Evolutionary conservation across 2,113 vertebrate genomes (phyloP).

Genomic region (Laticauda colubrina): DNA sequence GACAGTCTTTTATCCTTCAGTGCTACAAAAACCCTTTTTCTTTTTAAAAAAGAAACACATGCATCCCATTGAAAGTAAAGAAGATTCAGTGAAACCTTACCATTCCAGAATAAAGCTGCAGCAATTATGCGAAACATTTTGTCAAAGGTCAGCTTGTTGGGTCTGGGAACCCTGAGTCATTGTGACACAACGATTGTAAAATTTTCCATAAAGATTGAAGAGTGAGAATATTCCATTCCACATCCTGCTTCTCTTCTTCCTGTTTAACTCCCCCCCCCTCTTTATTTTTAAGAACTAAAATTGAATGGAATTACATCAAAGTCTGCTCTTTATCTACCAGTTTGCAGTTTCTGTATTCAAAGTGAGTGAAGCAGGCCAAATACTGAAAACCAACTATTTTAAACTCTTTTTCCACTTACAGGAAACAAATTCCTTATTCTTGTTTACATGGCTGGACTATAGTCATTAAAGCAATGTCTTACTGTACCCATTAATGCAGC

Average conservation of each 20-base stretch:
- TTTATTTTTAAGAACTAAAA: conserved; percentile 26
- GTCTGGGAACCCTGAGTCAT: conserved; percentile 46
- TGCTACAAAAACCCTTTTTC: not conserved
- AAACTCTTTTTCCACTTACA: conserved; percentile 3
- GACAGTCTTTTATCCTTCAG: not conserved
- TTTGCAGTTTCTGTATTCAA: not conserved
- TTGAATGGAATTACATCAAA: conserved; percentile 25
- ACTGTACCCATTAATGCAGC: conserved; percentile 24
- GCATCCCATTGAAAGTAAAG: not conserved
- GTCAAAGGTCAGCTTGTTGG: conserved; percentile 34
- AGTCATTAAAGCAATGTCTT: conserved; percentile 19
- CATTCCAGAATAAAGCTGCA: conserved; percentile 27
- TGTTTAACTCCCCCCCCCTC: conserved; percentile 22
- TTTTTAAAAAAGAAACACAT: not conserved
- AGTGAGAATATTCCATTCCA: conserved; percentile 25
- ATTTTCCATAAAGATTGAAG: conserved; percentile 39
- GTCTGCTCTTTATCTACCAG: conserved; percentile 8
- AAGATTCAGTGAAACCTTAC: conserved; percentile 7
- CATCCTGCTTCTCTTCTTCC: conserved; percentile 32
- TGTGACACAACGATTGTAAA: conserved; percentile 36
- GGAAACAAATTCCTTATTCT: conserved; percentile 27
- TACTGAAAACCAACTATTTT: not conserved
- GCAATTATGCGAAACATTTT: conserved; percentile 35
- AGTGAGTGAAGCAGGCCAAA: not conserved
- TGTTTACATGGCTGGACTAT: conserved; percentile 21